Percentiles rank a stretch among this genome's conserved stretches.
Conservation (phyloP, 2,797 vertebrate genomes). For the Rachycentron canadum region DNA sequence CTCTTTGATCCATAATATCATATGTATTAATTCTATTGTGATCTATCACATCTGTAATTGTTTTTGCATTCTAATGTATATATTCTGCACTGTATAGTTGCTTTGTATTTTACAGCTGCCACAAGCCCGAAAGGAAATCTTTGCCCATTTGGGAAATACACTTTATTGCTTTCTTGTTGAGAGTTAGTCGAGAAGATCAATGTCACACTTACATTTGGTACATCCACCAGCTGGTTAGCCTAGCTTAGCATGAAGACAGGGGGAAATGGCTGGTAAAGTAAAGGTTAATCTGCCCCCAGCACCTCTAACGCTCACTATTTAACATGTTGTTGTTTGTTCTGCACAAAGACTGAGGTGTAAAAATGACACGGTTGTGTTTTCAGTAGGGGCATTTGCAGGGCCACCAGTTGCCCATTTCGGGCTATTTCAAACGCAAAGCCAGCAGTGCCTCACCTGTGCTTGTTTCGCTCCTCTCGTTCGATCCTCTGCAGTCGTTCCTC, state of each 20-base stretch:
- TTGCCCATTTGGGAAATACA: background rate
- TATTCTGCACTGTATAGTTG: background rate
- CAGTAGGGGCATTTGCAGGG: no score
- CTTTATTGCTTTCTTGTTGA: background rate
- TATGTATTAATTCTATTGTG: background rate
- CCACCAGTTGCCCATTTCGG: no score
- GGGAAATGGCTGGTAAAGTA: no score
- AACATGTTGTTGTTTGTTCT: no score
- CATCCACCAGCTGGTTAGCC: background rate
- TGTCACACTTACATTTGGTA: no score
- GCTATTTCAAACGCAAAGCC: background rate
- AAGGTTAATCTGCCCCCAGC: background rate
- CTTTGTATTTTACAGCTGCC: background rate
- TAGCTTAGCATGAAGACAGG: background rate
- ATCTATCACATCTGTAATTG: background rate
- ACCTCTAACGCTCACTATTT: background rate
- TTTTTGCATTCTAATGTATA: background rate
- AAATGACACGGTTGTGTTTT: no score
- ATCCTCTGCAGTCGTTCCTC: constrained; percentile 94
- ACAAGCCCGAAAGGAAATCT: background rate
- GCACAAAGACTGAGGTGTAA: no score
- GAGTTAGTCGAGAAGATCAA: no score
- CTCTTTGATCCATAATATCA: background rate
- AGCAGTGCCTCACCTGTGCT: constrained; percentile 89
- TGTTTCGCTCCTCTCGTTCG: constrained; percentile 96